phyloP scores from a whole-genome alignment of 1,140 invertebrate species.

The Lepidurus packardi region DNA sequence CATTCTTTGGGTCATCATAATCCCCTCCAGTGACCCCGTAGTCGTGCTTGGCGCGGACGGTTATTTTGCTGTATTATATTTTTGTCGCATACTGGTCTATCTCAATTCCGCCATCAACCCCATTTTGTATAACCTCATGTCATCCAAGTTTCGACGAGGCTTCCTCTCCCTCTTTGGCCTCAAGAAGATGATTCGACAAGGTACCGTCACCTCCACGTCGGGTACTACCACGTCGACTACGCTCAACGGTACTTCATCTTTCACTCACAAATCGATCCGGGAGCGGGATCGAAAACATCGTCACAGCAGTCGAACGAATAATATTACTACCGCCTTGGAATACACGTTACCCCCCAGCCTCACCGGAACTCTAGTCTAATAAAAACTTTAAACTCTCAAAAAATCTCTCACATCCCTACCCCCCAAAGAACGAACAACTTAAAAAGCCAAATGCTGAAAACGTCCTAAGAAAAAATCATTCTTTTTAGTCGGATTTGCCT shows the following conservation, averaged over 20 bases:
- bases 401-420: background rate
- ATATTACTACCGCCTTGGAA: constrained; percentile 4
- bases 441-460: no score
- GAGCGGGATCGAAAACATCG: background rate
- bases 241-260: constrained; percentile 18
- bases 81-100: constrained; percentile 77
- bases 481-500: no score
- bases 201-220: constrained; percentile 32
- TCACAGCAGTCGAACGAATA: background rate
- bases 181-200: constrained; percentile 40
- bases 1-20: constrained; percentile 55
- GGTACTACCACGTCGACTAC: constrained; percentile 25
- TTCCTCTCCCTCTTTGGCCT: constrained; percentile 60
- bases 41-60: constrained; percentile 58
- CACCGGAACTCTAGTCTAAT: constrained; percentile 6
- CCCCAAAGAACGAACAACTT: background rate
- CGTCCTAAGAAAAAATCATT: no score
- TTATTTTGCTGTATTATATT: constrained; percentile 72
- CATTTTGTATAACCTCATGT: constrained; percentile 49
- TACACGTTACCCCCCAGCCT: background rate
- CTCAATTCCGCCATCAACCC: constrained; percentile 74
- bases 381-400: background rate
- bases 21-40: constrained; percentile 48
- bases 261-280: background rate
- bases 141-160: constrained; percentile 71